A percentile compares a stretch with the other conserved stretches of the same genome.
Conservation (phyloP, 1,140 invertebrate genomes). For the Bombus terrestris region DNA sequence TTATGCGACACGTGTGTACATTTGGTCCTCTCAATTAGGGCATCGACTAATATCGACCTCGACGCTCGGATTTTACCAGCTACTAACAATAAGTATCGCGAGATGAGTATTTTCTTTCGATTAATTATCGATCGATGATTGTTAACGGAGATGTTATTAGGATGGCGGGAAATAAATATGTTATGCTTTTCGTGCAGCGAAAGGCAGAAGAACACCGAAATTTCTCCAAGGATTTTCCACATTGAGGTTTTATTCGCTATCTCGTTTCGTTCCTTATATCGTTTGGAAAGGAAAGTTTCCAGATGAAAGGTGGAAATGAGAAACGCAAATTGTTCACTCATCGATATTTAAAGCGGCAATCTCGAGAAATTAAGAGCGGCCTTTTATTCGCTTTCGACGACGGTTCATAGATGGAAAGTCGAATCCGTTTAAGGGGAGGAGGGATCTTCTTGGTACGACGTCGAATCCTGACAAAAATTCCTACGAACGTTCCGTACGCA, state of each 20-base stretch:
- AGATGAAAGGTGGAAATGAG: background rate
- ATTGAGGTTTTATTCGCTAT: no score
- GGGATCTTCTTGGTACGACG: constrained; percentile 12
- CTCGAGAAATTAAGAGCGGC: constrained; percentile 3
- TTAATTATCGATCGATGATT: background rate
- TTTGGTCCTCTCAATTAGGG: background rate
- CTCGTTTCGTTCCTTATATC: background rate
- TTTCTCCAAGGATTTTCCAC: background rate
- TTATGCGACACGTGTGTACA: background rate
- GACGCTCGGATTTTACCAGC: background rate
- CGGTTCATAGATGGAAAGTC: no score
- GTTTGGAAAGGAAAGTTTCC: background rate
- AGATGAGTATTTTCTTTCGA: background rate
- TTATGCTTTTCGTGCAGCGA: background rate
- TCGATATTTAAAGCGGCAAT: background rate
- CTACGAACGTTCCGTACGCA: constrained; percentile 13
- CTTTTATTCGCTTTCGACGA: background rate
- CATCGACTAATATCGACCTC: background rate
- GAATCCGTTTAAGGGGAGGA: background rate
- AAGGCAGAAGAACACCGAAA: background rate
- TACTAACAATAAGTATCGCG: background rate
- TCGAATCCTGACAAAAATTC: constrained; percentile 31
- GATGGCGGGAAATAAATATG: background rate
- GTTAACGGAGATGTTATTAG: background rate
- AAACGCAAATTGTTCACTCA: background rate